phyloP scores from a whole-genome alignment of 2,888 invertebrate species.

The Amorpha juglandis region DNA sequence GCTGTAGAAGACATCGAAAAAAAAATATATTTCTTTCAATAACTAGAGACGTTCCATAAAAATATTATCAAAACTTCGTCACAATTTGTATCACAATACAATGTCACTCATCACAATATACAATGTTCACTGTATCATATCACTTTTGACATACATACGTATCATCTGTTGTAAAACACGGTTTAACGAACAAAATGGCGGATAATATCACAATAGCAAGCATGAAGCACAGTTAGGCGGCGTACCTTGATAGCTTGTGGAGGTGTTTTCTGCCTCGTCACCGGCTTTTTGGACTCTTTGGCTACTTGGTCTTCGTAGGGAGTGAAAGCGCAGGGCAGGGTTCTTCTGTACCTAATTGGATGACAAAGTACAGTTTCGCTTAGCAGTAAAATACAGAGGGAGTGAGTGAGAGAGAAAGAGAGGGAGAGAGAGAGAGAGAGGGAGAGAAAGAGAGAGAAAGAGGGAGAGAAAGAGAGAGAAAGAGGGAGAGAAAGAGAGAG shows the following conservation, averaged over 20 bases:
- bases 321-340: conserved; percentile 70
- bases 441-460: too few species aligned
- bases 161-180: background rate
- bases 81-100: background rate
- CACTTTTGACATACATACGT: conserved; percentile 4
- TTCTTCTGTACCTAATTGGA: conserved; percentile 51
- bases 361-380: background rate
- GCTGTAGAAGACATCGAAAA: background rate
- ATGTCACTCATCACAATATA: background rate
- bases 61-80: background rate
- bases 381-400: too few species aligned
- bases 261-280: conserved; percentile 50
- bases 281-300: conserved; percentile 45
- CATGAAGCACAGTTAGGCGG: background rate
- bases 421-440: too few species aligned
- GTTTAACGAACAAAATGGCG: too few species aligned
- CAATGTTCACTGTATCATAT: background rate
- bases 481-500: too few species aligned
- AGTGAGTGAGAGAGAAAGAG: too few species aligned
- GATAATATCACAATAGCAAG: background rate
- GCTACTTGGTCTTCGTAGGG: conserved; percentile 45
- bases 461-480: too few species aligned
- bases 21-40: background rate
- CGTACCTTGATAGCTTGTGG: conserved; percentile 67
- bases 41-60: background rate